Percentiles rank a stretch among this genome's conserved stretches.
Conservation (phyloP, 2,888 invertebrate species). For the Pristionchus exspectatus region DNA sequence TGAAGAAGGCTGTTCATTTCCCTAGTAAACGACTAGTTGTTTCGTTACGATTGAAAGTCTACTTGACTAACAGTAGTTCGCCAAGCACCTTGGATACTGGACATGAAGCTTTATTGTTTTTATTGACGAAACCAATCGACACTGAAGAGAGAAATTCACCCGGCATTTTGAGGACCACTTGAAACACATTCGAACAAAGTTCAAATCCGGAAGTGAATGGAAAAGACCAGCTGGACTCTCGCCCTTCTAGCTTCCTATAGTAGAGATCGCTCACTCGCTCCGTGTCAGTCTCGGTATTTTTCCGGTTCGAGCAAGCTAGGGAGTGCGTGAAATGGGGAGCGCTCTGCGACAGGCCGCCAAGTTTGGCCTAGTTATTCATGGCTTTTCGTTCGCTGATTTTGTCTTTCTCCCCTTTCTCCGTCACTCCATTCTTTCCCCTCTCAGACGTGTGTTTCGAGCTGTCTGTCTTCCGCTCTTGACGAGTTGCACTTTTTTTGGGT, state of each 20-base stretch:
- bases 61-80: no score
- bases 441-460: conserved; percentile 38
- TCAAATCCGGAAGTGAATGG: neutral
- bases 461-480: conserved; percentile 33
- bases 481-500: neutral
- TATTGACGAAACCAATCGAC: no score
- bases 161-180: no score
- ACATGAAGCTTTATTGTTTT: no score
- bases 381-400: conserved; percentile 43
- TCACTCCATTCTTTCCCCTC: conserved; percentile 24
- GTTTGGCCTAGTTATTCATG: conserved; percentile 43
- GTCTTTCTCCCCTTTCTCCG: neutral
- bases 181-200: neutral
- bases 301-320: neutral
- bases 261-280: neutral
- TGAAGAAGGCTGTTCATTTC: no score
- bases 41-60: no score
- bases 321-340: neutral
- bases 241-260: neutral
- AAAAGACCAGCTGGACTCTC: neutral
- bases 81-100: no score
- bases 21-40: no score
- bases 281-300: neutral
- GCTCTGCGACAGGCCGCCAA: neutral
- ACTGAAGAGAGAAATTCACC: no score